Evolutionary conservation across 2,888 invertebrate genomes (phyloP), one percentile per base, ranked within the genome.

Genomic region (Resseliella maxima): DNA sequence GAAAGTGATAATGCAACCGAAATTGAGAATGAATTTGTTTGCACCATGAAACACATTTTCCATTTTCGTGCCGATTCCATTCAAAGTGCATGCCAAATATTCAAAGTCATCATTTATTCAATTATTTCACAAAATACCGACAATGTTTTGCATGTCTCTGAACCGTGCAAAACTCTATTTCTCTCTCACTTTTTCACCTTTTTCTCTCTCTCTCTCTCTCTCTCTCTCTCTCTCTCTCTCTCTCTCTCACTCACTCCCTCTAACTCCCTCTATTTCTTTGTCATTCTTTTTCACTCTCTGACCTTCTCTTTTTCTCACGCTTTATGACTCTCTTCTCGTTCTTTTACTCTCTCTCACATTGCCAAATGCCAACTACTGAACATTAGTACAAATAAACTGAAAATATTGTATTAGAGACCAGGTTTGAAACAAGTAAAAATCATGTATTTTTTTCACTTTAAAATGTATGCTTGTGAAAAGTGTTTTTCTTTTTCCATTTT

Each of bases 91-190:
- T 18, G 50, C 50, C 50, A 50, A 59, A n/a, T 72, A 72, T 72
- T 72, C 35, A 72, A 31, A 12, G 72, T 35, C 35, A 31, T 72
- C 72, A 72, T 72, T 72, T 72, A 72, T 31, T 31, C 72, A 72
- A 72, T 72, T 72, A 72, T 35, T 72, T 72, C 15, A 31, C 72
- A 72, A 72, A 72, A 72, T 31, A 31, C 31, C 72, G 18, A 31
- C 12, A 31, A 72, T 31, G 72, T 31, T 72, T 72, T 72, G 72
- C 72, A 72, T 72, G 72, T 72, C n/a, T 72, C 72, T 15, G 12
- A 12, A 12, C 31, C 27, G 31, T 72, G 2, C 15, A 31, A 12
- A 8, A 8, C 3, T 59, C 27, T 15, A 5, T 27, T 59, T 59
- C n/a, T n/a, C n/a, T n/a, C n/a, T n/a, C n/a, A n/a, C n/a, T n/a